Evolutionary conservation across 2,888 invertebrate genomes (phyloP).

Genomic region (Cryptocheilus praepositus): DNA sequence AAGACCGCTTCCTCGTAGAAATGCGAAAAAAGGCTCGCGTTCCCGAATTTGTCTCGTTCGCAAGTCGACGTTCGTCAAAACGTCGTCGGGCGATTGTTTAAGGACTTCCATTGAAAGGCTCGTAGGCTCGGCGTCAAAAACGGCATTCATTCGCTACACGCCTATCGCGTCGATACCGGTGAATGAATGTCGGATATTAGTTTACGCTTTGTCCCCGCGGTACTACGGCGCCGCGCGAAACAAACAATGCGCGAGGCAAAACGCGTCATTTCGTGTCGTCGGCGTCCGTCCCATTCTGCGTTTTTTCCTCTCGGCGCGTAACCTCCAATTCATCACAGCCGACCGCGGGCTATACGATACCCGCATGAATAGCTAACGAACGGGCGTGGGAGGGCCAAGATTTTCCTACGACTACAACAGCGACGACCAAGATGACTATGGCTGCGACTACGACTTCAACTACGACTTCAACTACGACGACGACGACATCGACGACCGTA

Average conservation of each 20-base stretch:
- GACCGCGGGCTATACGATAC: slow-evolving; percentile 54
- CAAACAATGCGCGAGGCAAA: neutral
- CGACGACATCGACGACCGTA: slow-evolving; percentile 30
- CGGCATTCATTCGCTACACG: no score
- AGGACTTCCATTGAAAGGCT: no score
- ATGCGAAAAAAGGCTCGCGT: no score
- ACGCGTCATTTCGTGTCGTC: neutral
- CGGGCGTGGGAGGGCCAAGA: slow-evolving; percentile 56
- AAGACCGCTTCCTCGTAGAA: no score
- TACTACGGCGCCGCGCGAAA: neutral
- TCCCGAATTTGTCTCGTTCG: no score
- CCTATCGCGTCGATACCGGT: neutral
- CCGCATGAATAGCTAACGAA: slow-evolving; percentile 59
- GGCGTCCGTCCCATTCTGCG: neutral
- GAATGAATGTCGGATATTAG: neutral
- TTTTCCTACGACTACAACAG: slow-evolving; percentile 44
- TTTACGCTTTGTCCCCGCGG: neutral
- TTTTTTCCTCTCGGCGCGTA: slow-evolving; percentile 26
- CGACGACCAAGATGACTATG: slow-evolving; percentile 4
- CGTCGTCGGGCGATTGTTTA: no score
- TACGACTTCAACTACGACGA: slow-evolving; percentile 32
- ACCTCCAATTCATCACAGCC: slow-evolving; percentile 53
- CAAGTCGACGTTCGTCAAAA: no score
- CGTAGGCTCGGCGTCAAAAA: no score
- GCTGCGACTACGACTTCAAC: slow-evolving; percentile 31